phyloP scores from a whole-genome alignment of 2,888 invertebrate genomes.

The Mayetiola destructor region DNA sequence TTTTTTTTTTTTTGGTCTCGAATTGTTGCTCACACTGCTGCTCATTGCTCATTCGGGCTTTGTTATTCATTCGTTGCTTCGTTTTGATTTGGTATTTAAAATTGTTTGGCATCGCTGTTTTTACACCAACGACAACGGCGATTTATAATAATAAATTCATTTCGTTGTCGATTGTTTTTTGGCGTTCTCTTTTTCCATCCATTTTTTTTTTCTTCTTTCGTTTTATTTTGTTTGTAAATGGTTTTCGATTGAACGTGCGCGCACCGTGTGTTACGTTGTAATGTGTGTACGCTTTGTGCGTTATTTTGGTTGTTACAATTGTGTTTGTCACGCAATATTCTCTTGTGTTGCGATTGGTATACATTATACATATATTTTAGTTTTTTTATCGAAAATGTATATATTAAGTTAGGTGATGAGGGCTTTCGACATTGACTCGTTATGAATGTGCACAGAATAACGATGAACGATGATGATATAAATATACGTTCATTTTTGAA shows the following conservation, averaged over 20 bases:
- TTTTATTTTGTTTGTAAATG: not conserved
- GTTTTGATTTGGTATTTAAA: constrained; percentile 12
- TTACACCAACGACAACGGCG: too few relatives aligned
- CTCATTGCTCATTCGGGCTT: too few relatives aligned
- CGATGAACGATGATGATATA: too few relatives aligned
- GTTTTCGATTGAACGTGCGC: not conserved
- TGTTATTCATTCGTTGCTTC: not conserved
- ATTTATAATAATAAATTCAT: not conserved
- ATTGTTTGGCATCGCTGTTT: too few relatives aligned
- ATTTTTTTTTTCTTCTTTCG: not conserved
- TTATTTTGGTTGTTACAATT: not conserved
- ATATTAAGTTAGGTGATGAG: too few relatives aligned
- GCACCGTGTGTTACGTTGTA: constrained; percentile 1
- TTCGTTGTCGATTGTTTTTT: not conserved
- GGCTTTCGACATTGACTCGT: too few relatives aligned
- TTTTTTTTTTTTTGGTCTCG: too few relatives aligned
- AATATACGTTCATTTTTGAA: too few relatives aligned
- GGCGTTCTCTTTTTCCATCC: not conserved
- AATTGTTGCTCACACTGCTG: too few relatives aligned
- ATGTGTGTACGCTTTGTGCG: not conserved
- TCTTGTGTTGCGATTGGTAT: constrained; percentile 11
- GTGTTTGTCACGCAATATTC: constrained; percentile 12
- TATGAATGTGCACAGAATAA: too few relatives aligned
- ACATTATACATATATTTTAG: too few relatives aligned
- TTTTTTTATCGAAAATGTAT: too few relatives aligned